A percentile compares a stretch with the other conserved stretches of the same genome.
These are phyloP conservation scores for Tipula helvola DNA, from an alignment of 2,888 invertebrate species.

Conservation along the genomic window DNA sequence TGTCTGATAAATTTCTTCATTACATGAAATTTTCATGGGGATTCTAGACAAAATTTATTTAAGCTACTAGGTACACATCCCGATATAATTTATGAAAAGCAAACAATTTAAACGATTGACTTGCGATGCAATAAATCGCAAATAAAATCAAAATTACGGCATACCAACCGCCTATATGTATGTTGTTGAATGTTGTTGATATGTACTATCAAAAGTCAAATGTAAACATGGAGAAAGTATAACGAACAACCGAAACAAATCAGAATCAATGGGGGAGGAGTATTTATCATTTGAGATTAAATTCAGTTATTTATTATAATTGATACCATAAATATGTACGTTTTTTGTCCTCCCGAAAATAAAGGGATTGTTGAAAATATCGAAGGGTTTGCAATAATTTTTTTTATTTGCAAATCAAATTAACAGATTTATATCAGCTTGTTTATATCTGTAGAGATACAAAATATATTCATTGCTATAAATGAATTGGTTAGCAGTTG, in stretches of 20 bases:
- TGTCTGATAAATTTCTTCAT: background rate
- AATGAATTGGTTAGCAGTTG: background rate
- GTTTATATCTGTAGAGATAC: background rate
- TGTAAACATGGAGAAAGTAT: background rate
- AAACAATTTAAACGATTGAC: background rate
- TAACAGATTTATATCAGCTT: background rate
- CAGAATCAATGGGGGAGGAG: background rate
- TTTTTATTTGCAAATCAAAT: background rate
- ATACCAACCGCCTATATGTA: background rate
- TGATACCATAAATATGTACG: background rate
- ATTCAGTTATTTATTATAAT: background rate
- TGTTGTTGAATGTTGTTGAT: background rate
- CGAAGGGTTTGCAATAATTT: background rate
- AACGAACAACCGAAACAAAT: background rate
- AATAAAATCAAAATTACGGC: background rate
- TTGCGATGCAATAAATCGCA: background rate
- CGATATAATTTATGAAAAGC: background rate
- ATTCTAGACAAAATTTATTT: background rate
- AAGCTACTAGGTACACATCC: background rate
- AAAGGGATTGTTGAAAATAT: background rate
- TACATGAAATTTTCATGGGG: background rate
- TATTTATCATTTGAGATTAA: background rate
- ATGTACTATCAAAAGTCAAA: background rate
- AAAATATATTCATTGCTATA: background rate
- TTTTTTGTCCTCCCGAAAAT: background rate